These are phyloP conservation scores for Morpho helenor DNA, from an alignment of 2,888 invertebrate species.

Conservation along the genomic window DNA sequence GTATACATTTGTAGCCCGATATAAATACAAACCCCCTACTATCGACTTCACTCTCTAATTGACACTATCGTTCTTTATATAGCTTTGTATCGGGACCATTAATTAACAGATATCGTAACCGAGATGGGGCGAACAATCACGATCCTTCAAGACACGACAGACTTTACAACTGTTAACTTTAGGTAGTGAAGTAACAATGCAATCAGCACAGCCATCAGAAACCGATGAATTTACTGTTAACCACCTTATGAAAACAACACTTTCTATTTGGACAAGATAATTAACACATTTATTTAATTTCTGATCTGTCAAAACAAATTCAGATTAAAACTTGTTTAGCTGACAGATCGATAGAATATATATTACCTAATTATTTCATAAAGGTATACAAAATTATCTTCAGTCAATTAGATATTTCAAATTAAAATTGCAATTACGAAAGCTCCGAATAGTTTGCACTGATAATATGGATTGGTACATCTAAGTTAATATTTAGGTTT, in stretches of 20 bases:
- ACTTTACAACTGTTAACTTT: constrained; percentile 28
- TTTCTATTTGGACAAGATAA: constrained; percentile 15
- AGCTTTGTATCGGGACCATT: constrained; percentile 51
- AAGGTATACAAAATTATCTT: too few relatives aligned
- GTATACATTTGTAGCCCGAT: constrained; percentile 48
- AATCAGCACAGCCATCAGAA: constrained; percentile 12
- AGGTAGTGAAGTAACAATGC: constrained; percentile 13
- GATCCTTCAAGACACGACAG: constrained; percentile 30
- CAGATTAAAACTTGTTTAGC: too few relatives aligned
- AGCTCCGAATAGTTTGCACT: too few relatives aligned
- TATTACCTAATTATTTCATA: too few relatives aligned
- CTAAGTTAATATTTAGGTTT: too few relatives aligned
- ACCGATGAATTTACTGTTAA: constrained; percentile 11
- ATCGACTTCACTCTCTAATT: constrained; percentile 47
- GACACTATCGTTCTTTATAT: constrained; percentile 58
- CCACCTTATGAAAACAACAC: constrained; percentile 1
- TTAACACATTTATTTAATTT: constrained; percentile 5
- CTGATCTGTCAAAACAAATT: neutral
- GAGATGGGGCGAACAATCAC: constrained; percentile 48
- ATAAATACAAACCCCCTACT: constrained; percentile 44
- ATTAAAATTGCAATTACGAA: too few relatives aligned
- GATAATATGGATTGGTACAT: too few relatives aligned
- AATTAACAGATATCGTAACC: constrained; percentile 57
- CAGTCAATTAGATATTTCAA: too few relatives aligned
- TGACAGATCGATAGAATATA: too few relatives aligned